Percentiles rank a stretch among this genome's conserved stretches.
Evolutionary conservation across 2,113 vertebrate genomes (phyloP).

Genomic region (Calyptomena viridis): DNA sequence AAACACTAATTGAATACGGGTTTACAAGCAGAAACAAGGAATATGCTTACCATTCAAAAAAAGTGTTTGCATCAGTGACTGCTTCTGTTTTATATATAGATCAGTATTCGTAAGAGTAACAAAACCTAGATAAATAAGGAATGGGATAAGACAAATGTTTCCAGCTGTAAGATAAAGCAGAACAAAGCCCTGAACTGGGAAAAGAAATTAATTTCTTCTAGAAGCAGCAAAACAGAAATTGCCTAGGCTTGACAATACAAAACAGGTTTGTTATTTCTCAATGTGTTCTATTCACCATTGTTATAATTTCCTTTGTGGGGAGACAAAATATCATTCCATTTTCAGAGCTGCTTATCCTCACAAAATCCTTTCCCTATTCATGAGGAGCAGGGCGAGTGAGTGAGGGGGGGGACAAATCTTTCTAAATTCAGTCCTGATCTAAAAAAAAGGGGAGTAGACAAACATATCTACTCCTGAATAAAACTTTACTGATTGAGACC

Average conservation of each 20-base stretch:
- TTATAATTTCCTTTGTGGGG: neutral
- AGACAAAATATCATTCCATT: neutral
- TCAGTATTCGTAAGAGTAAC: neutral
- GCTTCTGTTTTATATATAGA: neutral
- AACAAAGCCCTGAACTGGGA: neutral
- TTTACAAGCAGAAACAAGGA: slow-evolving; percentile 3
- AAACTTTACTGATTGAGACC: neutral
- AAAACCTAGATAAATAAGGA: neutral
- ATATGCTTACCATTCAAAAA: neutral
- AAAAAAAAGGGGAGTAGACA: neutral
- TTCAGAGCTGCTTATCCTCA: neutral
- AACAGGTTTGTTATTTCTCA: neutral
- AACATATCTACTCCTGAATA: neutral
- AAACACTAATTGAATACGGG: neutral
- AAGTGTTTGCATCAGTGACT: neutral
- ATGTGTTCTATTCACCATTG: neutral
- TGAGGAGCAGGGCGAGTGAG: accelerated
- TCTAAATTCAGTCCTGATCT: neutral
- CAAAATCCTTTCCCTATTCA: neutral
- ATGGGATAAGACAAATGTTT: neutral
- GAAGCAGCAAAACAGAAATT: neutral
- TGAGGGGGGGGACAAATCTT: neutral
- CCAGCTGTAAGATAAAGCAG: neutral
- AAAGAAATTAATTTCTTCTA: neutral
- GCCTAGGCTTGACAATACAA: neutral